Percentiles rank a stretch among this genome's conserved stretches.
phyloP scores from a whole-genome alignment of 2,888 invertebrate species.

The Herminia tarsipennalis region DNA sequence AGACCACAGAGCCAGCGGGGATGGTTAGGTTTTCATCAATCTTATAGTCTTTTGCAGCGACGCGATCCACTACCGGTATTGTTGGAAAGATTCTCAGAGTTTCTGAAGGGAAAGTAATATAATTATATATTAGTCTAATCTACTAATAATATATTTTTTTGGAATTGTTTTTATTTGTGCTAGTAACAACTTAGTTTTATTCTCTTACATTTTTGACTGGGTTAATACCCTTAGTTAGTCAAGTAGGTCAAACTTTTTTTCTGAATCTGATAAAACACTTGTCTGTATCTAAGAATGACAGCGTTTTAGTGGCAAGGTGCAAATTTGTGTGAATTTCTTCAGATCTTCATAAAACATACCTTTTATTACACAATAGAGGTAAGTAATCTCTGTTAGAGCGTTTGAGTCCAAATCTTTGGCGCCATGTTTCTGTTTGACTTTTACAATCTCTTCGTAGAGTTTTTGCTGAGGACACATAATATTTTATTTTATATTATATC shows the following conservation, averaged over 20 bases:
- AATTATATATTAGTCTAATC: no score
- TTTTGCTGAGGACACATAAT: conserved; percentile 52
- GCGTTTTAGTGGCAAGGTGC: no score
- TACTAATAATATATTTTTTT: conserved; percentile 40
- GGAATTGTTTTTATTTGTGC: not conserved
- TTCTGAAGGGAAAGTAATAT: not conserved
- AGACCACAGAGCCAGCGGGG: conserved; percentile 52
- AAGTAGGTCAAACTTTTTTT: no score
- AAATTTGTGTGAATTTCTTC: no score
- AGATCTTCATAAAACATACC: conserved; percentile 34
- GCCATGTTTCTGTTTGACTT: conserved; percentile 42
- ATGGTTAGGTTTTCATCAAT: conserved; percentile 54
- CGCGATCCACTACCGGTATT: conserved; percentile 59
- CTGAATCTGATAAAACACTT: no score
- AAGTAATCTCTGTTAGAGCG: conserved; percentile 40
- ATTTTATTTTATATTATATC: no score
- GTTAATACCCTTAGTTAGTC: no score
- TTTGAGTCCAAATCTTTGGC: conserved; percentile 37
- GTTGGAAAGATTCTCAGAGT: conserved; percentile 38
- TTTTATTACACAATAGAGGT: conserved; percentile 56
- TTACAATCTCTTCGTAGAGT: conserved; percentile 51
- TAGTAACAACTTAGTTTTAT: no score
- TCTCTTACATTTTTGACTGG: no score
- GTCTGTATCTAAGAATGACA: no score
- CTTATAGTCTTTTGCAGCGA: conserved; percentile 45